Base-by-base conservation (phyloP, 1,140 invertebrate species). In the Oryzaephilus surinamensis region DNA sequence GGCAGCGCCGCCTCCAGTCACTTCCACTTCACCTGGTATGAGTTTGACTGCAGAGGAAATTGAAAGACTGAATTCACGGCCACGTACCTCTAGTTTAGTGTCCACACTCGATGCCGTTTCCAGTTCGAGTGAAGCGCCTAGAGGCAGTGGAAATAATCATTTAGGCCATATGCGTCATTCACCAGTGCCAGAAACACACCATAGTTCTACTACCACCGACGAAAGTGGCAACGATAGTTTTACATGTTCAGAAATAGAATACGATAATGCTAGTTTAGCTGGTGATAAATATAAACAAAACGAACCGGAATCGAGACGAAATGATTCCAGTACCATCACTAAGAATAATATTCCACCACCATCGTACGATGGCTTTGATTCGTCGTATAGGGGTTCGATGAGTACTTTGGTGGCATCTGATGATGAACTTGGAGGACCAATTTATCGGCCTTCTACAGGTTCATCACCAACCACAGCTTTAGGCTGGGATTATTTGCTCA, bases 231-330 rank as follows among this genome's bases (percentile, higher is more conserved):
- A 96, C 64, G 93, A 97, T 57, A 95, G 91, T 43, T 97, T 97
- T 66, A 97, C 92, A 0, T 97, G 92, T 64, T 97, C 92, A 1
- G 92, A 97, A 68, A 96, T 96, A 57, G 93, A 97, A 61, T 95
- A 94, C 60, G 92, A 97, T 52, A 86, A 90, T 53, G 82, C 84
- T 43, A 87, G 83, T 45, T 65, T 88, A 13, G 80, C 73, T 11
- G 81, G 80, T 6, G 81, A 91, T 55, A 88, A 89, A 48, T 85
- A 84, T 58, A 87, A 88, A 62, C 70, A 80, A 17, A 69, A 67
- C 20, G 74, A 77, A 45, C 70, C 77, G 30, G 68, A 72, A 17
- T 65, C 76, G 32, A 63, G 76, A 50, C 62, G 74, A 43, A 70
- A 63, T 32, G 75, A 77, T 48, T 70, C 74, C 13, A 67, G 67